Evolutionary conservation across 2,113 vertebrate genomes (phyloP).

Genomic region (Picathartes gymnocephalus): DNA sequence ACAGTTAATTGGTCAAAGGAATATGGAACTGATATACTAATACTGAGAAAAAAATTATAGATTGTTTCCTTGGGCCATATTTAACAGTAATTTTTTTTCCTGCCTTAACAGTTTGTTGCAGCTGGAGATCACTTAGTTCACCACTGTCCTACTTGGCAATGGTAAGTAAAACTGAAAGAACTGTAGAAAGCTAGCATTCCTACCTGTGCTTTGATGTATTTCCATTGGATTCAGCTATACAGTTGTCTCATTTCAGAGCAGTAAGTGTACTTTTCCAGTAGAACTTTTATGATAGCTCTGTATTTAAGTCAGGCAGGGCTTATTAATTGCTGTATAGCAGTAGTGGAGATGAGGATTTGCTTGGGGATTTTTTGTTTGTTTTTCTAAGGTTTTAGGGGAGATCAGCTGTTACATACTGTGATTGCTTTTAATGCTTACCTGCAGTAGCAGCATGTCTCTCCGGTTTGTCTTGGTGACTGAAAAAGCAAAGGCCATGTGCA

Average conservation of each 20-base stretch:
- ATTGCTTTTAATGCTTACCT: neutral
- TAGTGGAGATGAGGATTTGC: neutral
- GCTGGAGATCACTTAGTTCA: constrained; percentile 98
- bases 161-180: constrained; percentile 76
- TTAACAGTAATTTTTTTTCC: neutral
- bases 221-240: neutral
- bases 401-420: neutral
- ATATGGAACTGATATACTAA: neutral
- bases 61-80: neutral
- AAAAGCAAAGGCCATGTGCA: neutral
- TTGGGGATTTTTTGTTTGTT: neutral
- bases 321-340: neutral
- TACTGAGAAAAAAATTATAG: neutral
- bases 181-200: neutral
- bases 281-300: neutral
- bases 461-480: neutral
- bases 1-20: neutral
- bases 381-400: neutral
- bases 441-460: neutral
- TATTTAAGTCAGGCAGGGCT: neutral
- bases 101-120: constrained; percentile 85
- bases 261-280: neutral
- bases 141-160: constrained; percentile 99
- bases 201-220: neutral
- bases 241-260: neutral